These are phyloP conservation scores for Acanthosepion esculentum DNA, from an alignment of 2,888 invertebrate genomes.

Conservation along the genomic window DNA sequence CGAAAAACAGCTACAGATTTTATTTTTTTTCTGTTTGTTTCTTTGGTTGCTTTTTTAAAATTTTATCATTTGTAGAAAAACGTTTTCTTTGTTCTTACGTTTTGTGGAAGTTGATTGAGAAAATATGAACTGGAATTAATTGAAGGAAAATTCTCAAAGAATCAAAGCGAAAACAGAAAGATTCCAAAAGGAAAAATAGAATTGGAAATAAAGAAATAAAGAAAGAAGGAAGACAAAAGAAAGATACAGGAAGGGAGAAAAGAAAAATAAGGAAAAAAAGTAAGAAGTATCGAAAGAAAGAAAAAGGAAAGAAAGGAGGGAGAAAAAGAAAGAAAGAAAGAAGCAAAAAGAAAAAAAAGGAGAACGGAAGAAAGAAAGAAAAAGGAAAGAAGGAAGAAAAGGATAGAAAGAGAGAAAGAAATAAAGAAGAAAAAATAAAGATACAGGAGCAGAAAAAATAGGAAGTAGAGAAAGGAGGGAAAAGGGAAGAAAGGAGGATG, in stretches of 20 bases:
- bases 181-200: too few species aligned
- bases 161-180: too few species aligned
- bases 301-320: neutral
- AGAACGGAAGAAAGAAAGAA: rapidly evolving
- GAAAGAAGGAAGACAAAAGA: too few species aligned
- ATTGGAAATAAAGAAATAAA: too few species aligned
- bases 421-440: neutral
- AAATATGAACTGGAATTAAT: neutral
- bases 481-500: neutral
- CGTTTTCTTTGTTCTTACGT: neutral
- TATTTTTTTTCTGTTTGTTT: neutral
- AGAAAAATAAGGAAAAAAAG: neutral
- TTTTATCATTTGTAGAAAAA: neutral
- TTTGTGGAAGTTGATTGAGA: neutral
- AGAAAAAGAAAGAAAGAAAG: neutral
- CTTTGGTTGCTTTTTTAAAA: neutral
- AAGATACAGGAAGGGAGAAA: neutral
- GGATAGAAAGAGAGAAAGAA: rapidly evolving
- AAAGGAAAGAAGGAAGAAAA: neutral
- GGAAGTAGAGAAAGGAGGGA: neutral
- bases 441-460: too few species aligned
- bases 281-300: neutral
- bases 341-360: neutral
- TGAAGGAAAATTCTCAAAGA: neutral
- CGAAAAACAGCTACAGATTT: neutral